Evolutionary conservation across 2,113 vertebrate genomes (phyloP).

Genomic region (Condylura cristata): DNA sequence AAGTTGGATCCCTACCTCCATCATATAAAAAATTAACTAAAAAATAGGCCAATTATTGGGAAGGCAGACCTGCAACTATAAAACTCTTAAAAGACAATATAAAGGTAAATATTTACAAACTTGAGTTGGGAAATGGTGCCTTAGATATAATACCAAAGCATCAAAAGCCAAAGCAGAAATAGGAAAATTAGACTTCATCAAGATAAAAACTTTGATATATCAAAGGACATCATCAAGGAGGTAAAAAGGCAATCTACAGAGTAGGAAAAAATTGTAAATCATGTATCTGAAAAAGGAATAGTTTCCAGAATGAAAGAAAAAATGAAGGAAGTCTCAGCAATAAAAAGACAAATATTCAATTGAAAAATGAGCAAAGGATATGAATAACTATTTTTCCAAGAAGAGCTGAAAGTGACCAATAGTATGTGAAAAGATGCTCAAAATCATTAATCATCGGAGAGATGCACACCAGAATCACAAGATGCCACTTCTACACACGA

Average conservation of each 20-base stretch:
- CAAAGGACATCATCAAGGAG: not conserved
- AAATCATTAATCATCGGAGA: not conserved
- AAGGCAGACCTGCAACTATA: not conserved
- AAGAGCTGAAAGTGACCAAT: not conserved
- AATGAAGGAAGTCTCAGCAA: not conserved
- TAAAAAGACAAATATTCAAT: not conserved
- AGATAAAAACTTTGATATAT: not conserved
- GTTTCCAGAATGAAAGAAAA: not conserved
- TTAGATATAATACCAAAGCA: not conserved
- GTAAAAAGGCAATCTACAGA: not conserved
- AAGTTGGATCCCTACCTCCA: not conserved
- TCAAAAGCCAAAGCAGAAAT: not conserved
- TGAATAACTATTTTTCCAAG: not conserved
- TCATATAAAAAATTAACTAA: not conserved
- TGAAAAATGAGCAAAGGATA: not conserved
- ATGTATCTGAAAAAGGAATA: not conserved
- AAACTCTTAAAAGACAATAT: not conserved
- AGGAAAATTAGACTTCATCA: not conserved
- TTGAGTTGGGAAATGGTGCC: not conserved
- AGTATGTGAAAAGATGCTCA: not conserved
- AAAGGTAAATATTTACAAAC: not conserved
- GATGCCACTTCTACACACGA: not conserved
- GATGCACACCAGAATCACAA: not conserved
- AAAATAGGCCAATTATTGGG: not conserved
- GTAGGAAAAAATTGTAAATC: not conserved